Evolutionary conservation across 64 coral and sea anemone species (phyloP).

Genomic region (Stylophora pistillata): DNA sequence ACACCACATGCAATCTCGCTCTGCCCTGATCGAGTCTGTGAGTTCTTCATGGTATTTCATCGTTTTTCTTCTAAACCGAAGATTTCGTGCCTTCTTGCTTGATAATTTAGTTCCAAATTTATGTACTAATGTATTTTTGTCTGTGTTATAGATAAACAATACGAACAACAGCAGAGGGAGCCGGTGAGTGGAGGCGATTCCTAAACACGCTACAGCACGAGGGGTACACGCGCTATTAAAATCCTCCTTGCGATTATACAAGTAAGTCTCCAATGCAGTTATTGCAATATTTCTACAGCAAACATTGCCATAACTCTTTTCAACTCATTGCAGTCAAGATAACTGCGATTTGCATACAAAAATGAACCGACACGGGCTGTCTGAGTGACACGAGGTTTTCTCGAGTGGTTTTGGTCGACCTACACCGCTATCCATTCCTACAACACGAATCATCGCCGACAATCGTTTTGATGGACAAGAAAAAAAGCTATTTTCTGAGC

Average conservation of each 20-base stretch:
- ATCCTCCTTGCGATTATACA: neutral
- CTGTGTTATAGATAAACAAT: slow-evolving; percentile 43
- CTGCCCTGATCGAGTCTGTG: neutral
- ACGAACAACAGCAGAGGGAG: neutral
- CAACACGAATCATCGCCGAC: neutral
- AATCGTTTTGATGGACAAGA: neutral
- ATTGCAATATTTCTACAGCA: neutral
- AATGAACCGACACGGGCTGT: neutral
- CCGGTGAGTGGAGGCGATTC: neutral
- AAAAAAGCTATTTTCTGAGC: neutral
- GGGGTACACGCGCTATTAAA: neutral
- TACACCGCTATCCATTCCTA: neutral
- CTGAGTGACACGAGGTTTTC: neutral
- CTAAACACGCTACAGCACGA: neutral
- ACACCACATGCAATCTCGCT: neutral
- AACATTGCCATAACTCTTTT: neutral
- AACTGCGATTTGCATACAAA: slow-evolving; percentile 30
- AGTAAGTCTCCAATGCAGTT: neutral
- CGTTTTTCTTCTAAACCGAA: neutral
- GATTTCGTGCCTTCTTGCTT: slow-evolving; percentile 9
- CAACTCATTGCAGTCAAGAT: neutral
- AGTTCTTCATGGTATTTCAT: neutral
- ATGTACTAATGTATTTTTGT: slow-evolving; percentile 32
- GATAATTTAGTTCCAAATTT: neutral
- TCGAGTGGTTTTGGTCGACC: neutral